These are phyloP conservation scores for Eueremaeus valkanovi DNA, from an alignment of 2,888 invertebrate species.

Conservation along the genomic window DNA sequence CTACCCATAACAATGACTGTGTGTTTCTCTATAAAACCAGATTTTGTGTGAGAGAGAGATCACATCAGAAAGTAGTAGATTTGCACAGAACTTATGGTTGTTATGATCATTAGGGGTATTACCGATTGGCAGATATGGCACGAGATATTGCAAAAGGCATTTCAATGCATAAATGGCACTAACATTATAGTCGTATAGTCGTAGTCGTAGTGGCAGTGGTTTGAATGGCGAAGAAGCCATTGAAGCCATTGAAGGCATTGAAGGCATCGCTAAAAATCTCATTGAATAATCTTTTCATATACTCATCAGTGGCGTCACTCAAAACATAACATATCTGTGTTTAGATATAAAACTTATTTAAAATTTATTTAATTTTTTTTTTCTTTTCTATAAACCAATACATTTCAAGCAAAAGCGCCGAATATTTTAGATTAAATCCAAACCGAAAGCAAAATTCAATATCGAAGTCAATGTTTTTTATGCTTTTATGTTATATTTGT, in stretches of 20 bases:
- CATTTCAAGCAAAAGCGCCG: too few relatives aligned
- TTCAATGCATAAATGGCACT: slow-evolving; percentile 33
- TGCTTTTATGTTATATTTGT: too few relatives aligned
- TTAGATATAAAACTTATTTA: not conserved
- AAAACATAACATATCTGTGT: not conserved
- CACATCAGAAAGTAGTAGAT: slow-evolving; percentile 33
- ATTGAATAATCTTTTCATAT: slow-evolving; percentile 22
- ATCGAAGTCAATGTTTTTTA: too few relatives aligned
- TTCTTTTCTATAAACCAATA: not conserved
- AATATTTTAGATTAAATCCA: too few relatives aligned
- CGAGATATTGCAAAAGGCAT: slow-evolving; percentile 30
- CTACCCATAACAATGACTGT: slow-evolving; percentile 4
- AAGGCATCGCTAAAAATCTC: slow-evolving; percentile 29
- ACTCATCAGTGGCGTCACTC: slow-evolving; percentile 27
- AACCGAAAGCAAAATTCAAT: too few relatives aligned
- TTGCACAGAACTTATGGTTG: slow-evolving; percentile 26
- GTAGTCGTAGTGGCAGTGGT: too few relatives aligned
- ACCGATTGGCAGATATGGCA: slow-evolving; percentile 1
- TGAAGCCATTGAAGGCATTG: too few relatives aligned
- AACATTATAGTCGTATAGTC: not conserved
- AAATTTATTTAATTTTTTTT: not conserved
- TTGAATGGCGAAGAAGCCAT: slow-evolving; percentile 23
- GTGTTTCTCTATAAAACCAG: not conserved
- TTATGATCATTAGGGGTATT: slow-evolving; percentile 22
- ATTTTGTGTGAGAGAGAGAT: not conserved